A percentile compares a stretch with the other conserved stretches of the same genome.
phyloP scores from a whole-genome alignment of 2,113 vertebrate species.

The Protobothrops mucrosquamatus region DNA sequence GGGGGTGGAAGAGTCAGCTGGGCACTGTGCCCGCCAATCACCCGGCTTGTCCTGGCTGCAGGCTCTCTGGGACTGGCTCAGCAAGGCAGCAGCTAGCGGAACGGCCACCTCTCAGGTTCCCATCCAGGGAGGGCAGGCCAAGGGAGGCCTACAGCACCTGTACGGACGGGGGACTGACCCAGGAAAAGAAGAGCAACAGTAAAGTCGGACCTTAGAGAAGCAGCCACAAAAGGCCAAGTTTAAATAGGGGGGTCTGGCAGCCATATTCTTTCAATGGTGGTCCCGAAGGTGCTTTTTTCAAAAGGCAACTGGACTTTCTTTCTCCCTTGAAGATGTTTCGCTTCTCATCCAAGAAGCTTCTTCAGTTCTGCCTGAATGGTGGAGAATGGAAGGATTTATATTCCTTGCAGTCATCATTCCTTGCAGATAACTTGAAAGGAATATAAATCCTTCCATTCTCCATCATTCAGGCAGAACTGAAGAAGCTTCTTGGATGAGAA shows the following conservation, averaged over 20 bases:
- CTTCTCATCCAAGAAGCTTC: no score
- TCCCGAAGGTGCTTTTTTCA: no score
- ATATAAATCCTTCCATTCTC: no score
- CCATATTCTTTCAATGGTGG: background rate
- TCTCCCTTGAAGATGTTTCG: no score
- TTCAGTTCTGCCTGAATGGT: no score
- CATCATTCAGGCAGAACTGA: no score
- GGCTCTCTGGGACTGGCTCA: background rate
- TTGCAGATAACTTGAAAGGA: no score
- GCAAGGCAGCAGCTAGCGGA: constrained; percentile 5
- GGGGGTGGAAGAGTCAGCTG: constrained; percentile 31
- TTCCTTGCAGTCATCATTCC: no score
- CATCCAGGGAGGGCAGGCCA: fast-evolving
- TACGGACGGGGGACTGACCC: background rate
- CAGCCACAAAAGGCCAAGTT: background rate
- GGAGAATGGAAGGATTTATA: no score
- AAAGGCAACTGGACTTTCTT: no score
- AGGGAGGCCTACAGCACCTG: background rate
- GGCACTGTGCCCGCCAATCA: constrained; percentile 56
- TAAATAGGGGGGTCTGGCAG: background rate
- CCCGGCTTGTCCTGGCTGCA: fast-evolving
- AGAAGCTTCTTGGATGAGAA: no score
- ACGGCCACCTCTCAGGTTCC: fast-evolving
- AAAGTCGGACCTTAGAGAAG: background rate
- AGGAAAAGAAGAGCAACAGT: background rate